These are phyloP conservation scores for Erythrolamprus reginae DNA, from an alignment of 2,113 vertebrate genomes.

Conservation along the genomic window DNA sequence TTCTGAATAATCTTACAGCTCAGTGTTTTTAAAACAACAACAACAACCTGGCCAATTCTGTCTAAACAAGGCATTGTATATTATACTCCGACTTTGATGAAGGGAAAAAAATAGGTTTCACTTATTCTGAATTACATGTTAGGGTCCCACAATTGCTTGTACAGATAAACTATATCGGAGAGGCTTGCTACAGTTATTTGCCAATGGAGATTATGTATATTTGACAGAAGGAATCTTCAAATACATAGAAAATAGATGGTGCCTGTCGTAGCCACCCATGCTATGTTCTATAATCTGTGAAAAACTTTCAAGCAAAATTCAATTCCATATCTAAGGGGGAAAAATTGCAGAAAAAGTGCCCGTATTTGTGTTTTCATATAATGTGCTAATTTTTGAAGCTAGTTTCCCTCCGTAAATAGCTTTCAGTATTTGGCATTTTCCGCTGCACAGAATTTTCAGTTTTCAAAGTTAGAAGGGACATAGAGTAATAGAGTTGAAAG, in stretches of 20 bases:
- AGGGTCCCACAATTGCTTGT: neutral
- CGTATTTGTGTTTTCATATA: neutral
- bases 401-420: neutral
- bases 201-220: neutral
- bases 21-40: neutral
- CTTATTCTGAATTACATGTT: neutral
- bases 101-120: neutral
- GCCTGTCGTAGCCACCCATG: too few relatives aligned
- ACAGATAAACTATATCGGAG: neutral
- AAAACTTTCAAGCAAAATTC: neutral
- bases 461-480: neutral
- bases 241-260: neutral
- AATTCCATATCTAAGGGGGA: neutral
- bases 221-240: neutral
- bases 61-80: accelerated
- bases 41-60: neutral
- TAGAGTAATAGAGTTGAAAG: neutral
- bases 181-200: neutral
- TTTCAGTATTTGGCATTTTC: neutral
- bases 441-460: neutral
- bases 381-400: neutral
- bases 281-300: neutral
- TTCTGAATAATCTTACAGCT: neutral
- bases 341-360: neutral
- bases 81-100: neutral